A percentile compares a stretch with the other conserved stretches of the same genome.
These are phyloP conservation scores for Zaprionus africanus DNA, from an alignment of 1,140 invertebrate genomes.

Conservation along the genomic window DNA sequence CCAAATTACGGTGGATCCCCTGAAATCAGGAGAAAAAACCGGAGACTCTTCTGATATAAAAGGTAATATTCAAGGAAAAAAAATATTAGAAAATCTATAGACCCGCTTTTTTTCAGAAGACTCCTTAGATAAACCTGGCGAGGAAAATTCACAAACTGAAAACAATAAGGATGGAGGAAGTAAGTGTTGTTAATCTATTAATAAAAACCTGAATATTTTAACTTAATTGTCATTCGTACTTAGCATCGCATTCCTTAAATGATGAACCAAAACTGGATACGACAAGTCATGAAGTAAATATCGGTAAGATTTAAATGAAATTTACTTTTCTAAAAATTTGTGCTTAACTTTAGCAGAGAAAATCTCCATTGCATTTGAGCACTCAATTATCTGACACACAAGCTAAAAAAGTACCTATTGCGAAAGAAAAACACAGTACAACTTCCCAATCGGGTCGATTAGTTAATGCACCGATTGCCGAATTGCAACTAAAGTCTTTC, in stretches of 20 bases:
- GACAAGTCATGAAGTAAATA: conserved; percentile 55
- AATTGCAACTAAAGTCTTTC: conserved; percentile 69
- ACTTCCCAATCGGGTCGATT: conserved; percentile 52
- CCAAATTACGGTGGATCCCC: neutral
- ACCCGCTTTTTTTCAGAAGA: neutral
- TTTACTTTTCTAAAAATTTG: conserved; percentile 55
- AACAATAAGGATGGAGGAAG: neutral
- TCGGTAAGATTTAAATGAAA: conserved; percentile 54
- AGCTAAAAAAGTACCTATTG: conserved; percentile 51
- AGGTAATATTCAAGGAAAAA: neutral
- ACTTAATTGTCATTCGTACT: neutral
- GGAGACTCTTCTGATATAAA: neutral
- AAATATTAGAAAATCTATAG: neutral
- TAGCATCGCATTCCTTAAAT: neutral
- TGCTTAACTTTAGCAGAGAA: conserved; percentile 74
- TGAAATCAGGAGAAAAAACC: neutral
- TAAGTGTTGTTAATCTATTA: neutral
- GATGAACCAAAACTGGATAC: conserved; percentile 1
- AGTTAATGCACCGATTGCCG: conserved; percentile 58
- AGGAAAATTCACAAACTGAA: neutral
- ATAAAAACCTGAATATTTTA: too few species aligned
- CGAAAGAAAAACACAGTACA: conserved; percentile 55
- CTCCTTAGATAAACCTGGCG: neutral
- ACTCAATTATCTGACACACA: conserved; percentile 72
- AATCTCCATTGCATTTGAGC: conserved; percentile 62